Conservation (phyloP, 2,888 invertebrate species). For the Nezara viridula region DNA sequence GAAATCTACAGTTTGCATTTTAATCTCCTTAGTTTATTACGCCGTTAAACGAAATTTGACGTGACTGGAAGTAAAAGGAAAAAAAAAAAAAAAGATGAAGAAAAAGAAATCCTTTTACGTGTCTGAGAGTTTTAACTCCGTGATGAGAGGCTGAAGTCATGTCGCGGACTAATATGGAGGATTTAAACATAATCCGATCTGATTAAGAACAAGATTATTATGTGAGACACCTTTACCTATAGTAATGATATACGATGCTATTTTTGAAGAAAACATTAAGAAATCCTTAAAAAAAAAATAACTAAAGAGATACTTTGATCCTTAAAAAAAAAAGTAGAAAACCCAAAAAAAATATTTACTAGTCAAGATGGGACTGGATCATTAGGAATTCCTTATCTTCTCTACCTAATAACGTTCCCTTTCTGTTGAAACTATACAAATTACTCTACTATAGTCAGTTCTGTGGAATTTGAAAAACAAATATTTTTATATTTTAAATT, state of each 20-base stretch:
- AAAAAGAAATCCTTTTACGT: background rate
- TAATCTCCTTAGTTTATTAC: conserved; percentile 44
- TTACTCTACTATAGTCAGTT: background rate
- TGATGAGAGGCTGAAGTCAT: background rate
- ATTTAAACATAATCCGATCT: conserved; percentile 39
- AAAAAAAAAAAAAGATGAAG: background rate
- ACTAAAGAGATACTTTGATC: no score
- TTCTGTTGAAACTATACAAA: background rate
- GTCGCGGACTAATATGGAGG: background rate
- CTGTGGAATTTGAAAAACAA: background rate
- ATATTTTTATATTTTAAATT: no score
- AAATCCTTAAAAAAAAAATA: no score
- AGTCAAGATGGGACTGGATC: background rate
- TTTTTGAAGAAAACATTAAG: background rate
- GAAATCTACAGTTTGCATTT: conserved; percentile 51
- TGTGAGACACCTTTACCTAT: conserved; percentile 10
- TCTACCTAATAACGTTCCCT: background rate
- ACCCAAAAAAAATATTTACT: background rate
- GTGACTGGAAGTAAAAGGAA: background rate
- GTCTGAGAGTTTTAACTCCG: background rate
- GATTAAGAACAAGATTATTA: conserved; percentile 20
- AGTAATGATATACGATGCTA: background rate
- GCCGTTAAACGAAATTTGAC: conserved; percentile 41
- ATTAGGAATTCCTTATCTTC: conserved; percentile 14
- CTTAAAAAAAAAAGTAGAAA: background rate